These are phyloP conservation scores for Uloborus plumipes DNA, from an alignment of 2,888 invertebrate genomes.

Conservation along the genomic window DNA sequence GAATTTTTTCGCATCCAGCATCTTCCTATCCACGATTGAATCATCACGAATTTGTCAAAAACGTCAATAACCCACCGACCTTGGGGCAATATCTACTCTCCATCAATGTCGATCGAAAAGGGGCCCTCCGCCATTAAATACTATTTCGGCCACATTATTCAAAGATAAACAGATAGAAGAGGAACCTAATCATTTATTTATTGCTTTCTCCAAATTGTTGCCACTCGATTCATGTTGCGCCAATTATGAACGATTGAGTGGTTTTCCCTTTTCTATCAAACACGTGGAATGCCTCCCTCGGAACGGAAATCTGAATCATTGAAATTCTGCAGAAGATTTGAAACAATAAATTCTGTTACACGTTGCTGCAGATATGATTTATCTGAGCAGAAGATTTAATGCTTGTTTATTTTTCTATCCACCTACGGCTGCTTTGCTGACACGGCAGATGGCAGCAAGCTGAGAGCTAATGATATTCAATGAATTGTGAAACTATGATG, in stretches of 20 bases:
- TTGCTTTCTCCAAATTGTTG: constrained; percentile 38
- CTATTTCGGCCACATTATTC: constrained; percentile 36
- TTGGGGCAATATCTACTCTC: constrained; percentile 18
- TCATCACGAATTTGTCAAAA: not conserved
- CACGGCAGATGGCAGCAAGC: too few species aligned
- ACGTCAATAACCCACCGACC: constrained; percentile 33
- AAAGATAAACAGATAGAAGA: constrained; percentile 30
- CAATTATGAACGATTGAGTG: constrained; percentile 59
- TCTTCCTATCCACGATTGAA: not conserved
- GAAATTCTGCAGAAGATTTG: constrained; percentile 38
- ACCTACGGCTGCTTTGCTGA: too few species aligned
- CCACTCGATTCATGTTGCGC: constrained; percentile 45
- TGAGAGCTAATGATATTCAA: too few species aligned
- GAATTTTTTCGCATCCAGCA: too few species aligned
- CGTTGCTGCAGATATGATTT: constrained; percentile 48
- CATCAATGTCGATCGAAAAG: constrained; percentile 19
- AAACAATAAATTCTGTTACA: constrained; percentile 39
- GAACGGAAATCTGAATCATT: constrained; percentile 55
- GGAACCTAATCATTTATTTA: constrained; percentile 47
- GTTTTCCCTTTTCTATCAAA: constrained; percentile 1
- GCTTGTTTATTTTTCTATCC: too few species aligned
- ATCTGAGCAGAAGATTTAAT: constrained; percentile 6
- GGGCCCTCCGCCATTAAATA: constrained; percentile 34
- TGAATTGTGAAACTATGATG: too few species aligned
- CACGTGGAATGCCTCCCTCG: constrained; percentile 15